Conservation (phyloP, 2,888 invertebrate species). For the Heliconius ethilla region DNA sequence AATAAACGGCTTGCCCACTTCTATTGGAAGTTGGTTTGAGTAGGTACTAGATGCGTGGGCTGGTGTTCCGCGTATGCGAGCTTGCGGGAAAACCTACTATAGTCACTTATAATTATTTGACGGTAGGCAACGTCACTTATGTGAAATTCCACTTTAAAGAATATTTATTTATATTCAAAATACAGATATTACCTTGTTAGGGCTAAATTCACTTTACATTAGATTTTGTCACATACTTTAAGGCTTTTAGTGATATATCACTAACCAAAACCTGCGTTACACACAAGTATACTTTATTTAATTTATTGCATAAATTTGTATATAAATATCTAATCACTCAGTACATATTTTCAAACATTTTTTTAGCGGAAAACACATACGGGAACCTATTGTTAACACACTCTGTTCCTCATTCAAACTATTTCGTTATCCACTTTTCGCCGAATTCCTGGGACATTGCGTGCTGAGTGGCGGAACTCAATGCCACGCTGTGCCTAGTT, state of each 20-base stretch:
- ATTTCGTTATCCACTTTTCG: no score
- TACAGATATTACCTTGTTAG: neutral
- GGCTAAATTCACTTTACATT: neutral
- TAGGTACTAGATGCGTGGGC: conserved; percentile 6
- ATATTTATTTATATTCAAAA: neutral
- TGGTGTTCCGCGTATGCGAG: conserved; percentile 9
- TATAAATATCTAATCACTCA: neutral
- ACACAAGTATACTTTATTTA: no score
- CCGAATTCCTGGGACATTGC: no score
- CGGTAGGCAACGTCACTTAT: neutral
- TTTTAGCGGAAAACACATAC: no score
- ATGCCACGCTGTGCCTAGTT: no score
- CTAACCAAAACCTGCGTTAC: no score
- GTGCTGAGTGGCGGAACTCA: no score
- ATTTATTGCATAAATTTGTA: neutral
- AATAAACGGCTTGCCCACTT: conserved; percentile 17
- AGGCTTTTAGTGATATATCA: no score
- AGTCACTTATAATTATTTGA: neutral
- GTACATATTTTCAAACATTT: no score
- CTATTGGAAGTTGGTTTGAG: conserved; percentile 5
- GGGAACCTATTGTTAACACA: no score
- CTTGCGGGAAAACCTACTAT: conserved; percentile 18
- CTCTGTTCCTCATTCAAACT: no score
- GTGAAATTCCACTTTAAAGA: neutral
- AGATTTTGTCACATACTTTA: no score